These are phyloP conservation scores for Artemisiospiza belli DNA, from an alignment of 2,113 vertebrate species.

Conservation along the genomic window DNA sequence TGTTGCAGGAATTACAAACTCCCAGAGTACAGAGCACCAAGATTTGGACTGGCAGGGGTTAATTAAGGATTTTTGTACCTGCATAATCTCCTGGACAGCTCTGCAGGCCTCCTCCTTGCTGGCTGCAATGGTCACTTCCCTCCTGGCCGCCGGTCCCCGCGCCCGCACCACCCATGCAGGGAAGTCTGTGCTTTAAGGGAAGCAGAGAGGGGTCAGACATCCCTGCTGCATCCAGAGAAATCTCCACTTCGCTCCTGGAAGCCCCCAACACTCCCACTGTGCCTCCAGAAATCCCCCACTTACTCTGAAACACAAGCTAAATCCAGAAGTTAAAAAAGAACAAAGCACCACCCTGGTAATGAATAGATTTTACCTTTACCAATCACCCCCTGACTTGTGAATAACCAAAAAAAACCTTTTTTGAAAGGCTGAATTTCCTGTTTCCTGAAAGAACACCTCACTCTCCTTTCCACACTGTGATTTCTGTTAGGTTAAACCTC, in stretches of 20 bases:
- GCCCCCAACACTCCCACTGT: neutral
- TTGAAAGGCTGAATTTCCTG: neutral
- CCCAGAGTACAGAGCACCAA: neutral
- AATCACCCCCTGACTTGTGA: neutral
- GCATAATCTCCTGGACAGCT: conserved; percentile 87
- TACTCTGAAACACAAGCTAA: neutral
- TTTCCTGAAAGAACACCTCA: neutral
- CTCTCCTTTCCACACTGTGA: neutral
- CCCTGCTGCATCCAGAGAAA: neutral
- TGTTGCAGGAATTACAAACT: neutral
- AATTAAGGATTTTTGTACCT: conserved; percentile 70
- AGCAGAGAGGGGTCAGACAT: neutral
- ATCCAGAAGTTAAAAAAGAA: neutral
- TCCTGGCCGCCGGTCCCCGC: conserved; percentile 82
- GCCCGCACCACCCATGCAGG: conserved; percentile 87
- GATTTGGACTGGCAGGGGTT: neutral
- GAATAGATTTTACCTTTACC: neutral
- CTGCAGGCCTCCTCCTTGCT: conserved; percentile 85
- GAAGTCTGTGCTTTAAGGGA: conserved; percentile 80
- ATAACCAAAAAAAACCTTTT: neutral
- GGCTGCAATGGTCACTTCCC: conserved; percentile 82
- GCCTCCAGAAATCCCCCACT: neutral
- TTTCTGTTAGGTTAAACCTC: neutral
- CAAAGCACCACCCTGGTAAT: neutral
- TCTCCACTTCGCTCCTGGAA: neutral